These are phyloP conservation scores for Drosophila malerkotliana DNA, from an alignment of 1,140 invertebrate genomes.

Conservation along the genomic window DNA sequence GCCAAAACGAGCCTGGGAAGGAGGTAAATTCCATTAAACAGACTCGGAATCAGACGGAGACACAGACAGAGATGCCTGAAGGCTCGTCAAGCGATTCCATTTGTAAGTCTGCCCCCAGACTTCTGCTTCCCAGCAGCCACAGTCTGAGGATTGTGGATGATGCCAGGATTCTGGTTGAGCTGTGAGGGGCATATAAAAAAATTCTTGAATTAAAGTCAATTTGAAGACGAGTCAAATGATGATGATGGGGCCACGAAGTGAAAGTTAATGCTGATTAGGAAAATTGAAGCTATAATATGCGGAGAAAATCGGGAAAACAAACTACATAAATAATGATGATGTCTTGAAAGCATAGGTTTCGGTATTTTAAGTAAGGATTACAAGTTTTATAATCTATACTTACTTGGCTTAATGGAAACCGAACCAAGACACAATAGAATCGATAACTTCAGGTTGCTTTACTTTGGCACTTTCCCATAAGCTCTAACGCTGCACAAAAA, in stretches of 20 bases:
- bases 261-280: slow-evolving; percentile 67
- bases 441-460: too few species aligned
- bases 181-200: slow-evolving; percentile 47
- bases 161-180: slow-evolving; percentile 9
- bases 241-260: slow-evolving; percentile 31
- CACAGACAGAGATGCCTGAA: slow-evolving; percentile 36
- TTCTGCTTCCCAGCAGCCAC: slow-evolving; percentile 1
- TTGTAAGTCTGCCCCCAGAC: slow-evolving; percentile 43
- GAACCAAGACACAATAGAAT: too few species aligned
- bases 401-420: too few species aligned
- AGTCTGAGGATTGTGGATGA: slow-evolving; percentile 6
- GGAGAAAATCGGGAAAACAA: not conserved
- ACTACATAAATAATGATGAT: not conserved
- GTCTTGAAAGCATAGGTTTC: not conserved
- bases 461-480: not conserved
- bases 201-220: slow-evolving; percentile 73
- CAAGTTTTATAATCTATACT: not conserved
- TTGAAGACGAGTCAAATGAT: slow-evolving; percentile 51
- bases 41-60: slow-evolving; percentile 50
- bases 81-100: slow-evolving; percentile 68
- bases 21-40: slow-evolving; percentile 70
- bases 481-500: not conserved
- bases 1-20: slow-evolving; percentile 43
- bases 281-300: slow-evolving; percentile 60
- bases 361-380: not conserved